Percentiles rank a stretch among this genome's conserved stretches.
These are phyloP conservation scores for Sphaerophoria taeniata DNA, from an alignment of 2,888 invertebrate genomes.

Conservation along the genomic window DNA sequence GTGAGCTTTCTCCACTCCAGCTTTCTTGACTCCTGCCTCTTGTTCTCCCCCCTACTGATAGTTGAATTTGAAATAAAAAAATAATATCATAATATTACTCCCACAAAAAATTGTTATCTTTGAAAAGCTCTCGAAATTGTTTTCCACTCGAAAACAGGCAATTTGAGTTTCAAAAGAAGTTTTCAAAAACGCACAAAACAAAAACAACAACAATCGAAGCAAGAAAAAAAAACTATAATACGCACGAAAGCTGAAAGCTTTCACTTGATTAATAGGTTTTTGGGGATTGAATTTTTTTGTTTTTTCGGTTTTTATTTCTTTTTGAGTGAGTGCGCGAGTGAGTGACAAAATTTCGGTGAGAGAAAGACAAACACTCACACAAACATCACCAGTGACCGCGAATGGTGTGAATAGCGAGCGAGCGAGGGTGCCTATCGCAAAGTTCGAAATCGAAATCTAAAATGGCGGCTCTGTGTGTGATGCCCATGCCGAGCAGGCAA, in stretches of 20 bases:
- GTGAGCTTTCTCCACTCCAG: conserved; percentile 30
- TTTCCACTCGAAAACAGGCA: conserved; percentile 37
- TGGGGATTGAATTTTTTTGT: neutral
- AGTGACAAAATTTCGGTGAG: conserved; percentile 39
- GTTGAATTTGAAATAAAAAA: conserved; percentile 25
- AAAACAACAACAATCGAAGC: neutral
- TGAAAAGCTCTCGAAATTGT: conserved; percentile 52
- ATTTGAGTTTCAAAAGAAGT: conserved; percentile 11
- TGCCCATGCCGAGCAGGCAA: conserved; percentile 31
- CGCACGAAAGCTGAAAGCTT: conserved; percentile 39
- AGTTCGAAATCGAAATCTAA: conserved; percentile 71
- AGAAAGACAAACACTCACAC: conserved; percentile 25
- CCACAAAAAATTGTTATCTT: conserved; percentile 62
- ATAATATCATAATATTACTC: conserved; percentile 31
- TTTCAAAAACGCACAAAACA: conserved; percentile 23
- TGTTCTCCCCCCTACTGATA: conserved; percentile 36
- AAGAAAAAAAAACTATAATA: conserved; percentile 31
- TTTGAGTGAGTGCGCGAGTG: conserved; percentile 42
- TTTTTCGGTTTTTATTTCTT: neutral
- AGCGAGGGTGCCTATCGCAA: conserved; percentile 31
- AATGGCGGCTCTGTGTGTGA: conserved; percentile 66
- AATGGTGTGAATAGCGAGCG: conserved; percentile 57
- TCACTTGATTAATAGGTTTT: conserved; percentile 55
- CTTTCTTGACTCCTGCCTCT: conserved; percentile 38
- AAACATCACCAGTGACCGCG: conserved; percentile 68